Evolutionary conservation across 2,797 vertebrate genomes (phyloP).

Genomic region (Phrynocephalus vlangalii): DNA sequence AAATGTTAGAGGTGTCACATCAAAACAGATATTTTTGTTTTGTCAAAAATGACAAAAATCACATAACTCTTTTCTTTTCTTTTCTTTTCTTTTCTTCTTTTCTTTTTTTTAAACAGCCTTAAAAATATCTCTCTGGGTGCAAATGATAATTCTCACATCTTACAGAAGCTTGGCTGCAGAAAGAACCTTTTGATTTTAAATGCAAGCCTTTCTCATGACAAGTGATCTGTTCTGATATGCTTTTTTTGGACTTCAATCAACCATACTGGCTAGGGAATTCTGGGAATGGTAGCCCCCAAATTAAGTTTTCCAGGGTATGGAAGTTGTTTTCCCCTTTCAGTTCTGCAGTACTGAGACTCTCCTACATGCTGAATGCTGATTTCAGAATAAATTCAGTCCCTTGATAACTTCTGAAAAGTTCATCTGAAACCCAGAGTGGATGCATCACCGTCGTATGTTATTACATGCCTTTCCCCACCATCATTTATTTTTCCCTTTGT

Average conservation of each 20-base stretch:
- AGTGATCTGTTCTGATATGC: not conserved
- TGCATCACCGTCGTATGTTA: not conserved
- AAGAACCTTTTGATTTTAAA: not conserved
- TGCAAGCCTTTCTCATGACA: not conserved
- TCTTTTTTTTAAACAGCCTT: not conserved
- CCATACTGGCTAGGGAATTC: not conserved
- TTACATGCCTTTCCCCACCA: too few species aligned
- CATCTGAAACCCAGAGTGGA: not conserved
- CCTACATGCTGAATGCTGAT: too few species aligned
- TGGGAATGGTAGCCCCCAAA: not conserved
- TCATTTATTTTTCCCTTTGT: too few species aligned
- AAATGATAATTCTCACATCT: slow-evolving; percentile 21
- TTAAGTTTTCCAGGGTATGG: too few species aligned
- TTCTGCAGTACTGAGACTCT: too few species aligned
- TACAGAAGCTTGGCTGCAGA: not conserved
- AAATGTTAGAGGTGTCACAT: slow-evolving; percentile 10
- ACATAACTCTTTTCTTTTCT: not conserved
- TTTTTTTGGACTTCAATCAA: not conserved
- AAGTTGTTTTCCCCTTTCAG: too few species aligned
- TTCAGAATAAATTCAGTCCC: too few species aligned
- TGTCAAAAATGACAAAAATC: slow-evolving; percentile 23
- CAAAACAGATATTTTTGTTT: not conserved
- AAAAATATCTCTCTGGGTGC: slow-evolving; percentile 29
- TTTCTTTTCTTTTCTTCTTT: too few species aligned
- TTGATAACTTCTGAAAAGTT: too few species aligned